Base-by-base conservation (phyloP, 2,113 vertebrate genomes). In the Murina feae region DNA sequence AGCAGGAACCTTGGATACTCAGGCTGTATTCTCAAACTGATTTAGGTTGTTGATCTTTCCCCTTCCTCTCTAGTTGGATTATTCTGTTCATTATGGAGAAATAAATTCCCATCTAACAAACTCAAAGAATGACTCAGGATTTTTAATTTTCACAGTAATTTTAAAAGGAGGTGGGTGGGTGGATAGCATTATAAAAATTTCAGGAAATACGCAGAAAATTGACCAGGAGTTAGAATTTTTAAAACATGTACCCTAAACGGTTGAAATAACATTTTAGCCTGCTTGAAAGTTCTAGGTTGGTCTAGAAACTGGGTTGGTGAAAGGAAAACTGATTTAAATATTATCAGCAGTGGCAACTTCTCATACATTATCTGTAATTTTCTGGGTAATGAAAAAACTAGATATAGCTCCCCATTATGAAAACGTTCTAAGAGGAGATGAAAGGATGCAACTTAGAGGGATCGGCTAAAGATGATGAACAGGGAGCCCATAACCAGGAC, bases 61-160 rank as follows among this genome's bases (percentile, higher is more conserved):
- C 16, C 6, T 11, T 18, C 17, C 4, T 44, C 47, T 71, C 44
- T 58, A n/a, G 21, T 93, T 85, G 65, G 47, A 91, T 37, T 72
- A 25, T 63, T 6, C 17, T 72, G 2, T 75, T 91, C 75, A 65
- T 9, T 83, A 69, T 7, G 9, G 35, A 89, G 23, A 94, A 85
- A 25, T 79, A 83, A 88, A 79, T 17, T 80, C 14, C 13, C n/a
- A 53, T 21, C 79, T 39, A 82, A 82, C 4, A 79, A 76, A 72
- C 65, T 84, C 17, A 79, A 89, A 84, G 39, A 85, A 49, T 75
- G 35, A 63, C 20, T 74, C 14, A 9, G 20, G 17, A 18, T 49
- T 75, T 94, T 35, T 82, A 75, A 92, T 72, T 94, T 89, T 90
- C 28, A 82, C 6, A 39, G n/a, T 85, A 32, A 78, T 66, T 97